Conservation (phyloP, 2,888 invertebrate species). For the Euplagia quadripunctaria region DNA sequence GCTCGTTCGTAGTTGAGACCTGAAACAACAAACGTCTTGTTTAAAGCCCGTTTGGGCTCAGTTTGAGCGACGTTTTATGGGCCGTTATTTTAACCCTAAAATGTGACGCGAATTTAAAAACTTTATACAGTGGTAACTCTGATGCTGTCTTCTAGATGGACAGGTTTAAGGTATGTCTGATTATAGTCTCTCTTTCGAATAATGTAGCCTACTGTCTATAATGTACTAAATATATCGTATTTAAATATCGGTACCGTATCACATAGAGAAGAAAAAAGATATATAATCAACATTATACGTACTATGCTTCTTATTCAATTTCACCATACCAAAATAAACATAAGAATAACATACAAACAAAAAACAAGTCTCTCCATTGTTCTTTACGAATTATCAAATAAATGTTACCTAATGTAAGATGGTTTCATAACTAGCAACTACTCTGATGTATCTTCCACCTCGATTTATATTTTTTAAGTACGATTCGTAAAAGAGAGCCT, state of each 20-base stretch:
- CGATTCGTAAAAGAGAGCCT: not conserved
- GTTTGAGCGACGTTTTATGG: slow-evolving; percentile 28
- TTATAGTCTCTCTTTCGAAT: not conserved
- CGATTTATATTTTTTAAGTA: not conserved
- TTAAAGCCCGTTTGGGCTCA: slow-evolving; percentile 49
- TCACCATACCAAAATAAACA: not conserved
- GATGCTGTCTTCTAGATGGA: not conserved
- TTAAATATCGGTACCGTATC: not conserved
- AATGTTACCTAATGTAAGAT: slow-evolving; percentile 2
- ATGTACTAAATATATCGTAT: not conserved
- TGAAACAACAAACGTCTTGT: slow-evolving; percentile 77
- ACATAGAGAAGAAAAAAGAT: not conserved
- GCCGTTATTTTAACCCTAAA: slow-evolving; percentile 9
- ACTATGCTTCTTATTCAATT: not conserved
- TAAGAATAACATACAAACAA: slow-evolving; percentile 8
- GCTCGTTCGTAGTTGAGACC: slow-evolving; percentile 70
- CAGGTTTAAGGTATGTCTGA: not conserved
- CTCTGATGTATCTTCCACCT: slow-evolving; percentile 2
- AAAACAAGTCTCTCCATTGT: slow-evolving; percentile 2
- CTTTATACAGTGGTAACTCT: not conserved
- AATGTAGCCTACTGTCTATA: not conserved
- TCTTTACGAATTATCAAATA: slow-evolving; percentile 13
- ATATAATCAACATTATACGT: not conserved
- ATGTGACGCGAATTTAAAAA: slow-evolving; percentile 8
- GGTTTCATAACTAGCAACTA: slow-evolving; percentile 9